Evolutionary conservation across 2,113 vertebrate species (phyloP), one percentile per base, ranked within the genome.

Genomic region (Neodon shergylaensis): DNA sequence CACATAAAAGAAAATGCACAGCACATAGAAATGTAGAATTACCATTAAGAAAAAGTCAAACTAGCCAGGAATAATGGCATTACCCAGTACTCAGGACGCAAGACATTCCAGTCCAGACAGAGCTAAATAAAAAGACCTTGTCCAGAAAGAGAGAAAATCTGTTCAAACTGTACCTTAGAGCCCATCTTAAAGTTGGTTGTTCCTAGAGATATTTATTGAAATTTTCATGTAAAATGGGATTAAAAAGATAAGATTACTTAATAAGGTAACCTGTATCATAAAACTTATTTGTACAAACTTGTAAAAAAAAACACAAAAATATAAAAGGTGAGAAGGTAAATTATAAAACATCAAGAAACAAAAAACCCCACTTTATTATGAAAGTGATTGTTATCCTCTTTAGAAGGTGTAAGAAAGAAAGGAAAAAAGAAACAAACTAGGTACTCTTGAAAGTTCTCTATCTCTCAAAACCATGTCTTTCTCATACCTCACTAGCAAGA

Each of bases 211-310:
- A 42, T 93, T 88, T 88, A 90, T n/a, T 90, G 44, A 14, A 31
- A 72, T 8, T 88, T 85, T 85, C 42, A 73, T 44, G 0, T 9
- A 89, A 44, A 95, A 91, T 94, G 26, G 49, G 5, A 88, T 66
- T 66, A 21, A 93, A 94, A 88, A 88, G 39, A 24, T 65, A 84
- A 95, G 78, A 91, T 92, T 39, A 89, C 5, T 72, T 93, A 70
- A 91, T 58, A 58, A 79, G 33, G 70, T n/a, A 95, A 87, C 2
- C 26, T 95, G 31, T 86, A 76, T 68, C 44, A 93, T 65, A 88
- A 83, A 90, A 9, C 3, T 14, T 78, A 33, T 81, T 86, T 83
- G 31, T 24, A 61, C 49, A 91, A 95, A 87, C 1, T 88, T 49
- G 88, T 44, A 4, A 68, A 77, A 88, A 90, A 87, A 90, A 82